phyloP scores from a whole-genome alignment of 1,140 invertebrate species.

The Pseudoatta argentina region DNA sequence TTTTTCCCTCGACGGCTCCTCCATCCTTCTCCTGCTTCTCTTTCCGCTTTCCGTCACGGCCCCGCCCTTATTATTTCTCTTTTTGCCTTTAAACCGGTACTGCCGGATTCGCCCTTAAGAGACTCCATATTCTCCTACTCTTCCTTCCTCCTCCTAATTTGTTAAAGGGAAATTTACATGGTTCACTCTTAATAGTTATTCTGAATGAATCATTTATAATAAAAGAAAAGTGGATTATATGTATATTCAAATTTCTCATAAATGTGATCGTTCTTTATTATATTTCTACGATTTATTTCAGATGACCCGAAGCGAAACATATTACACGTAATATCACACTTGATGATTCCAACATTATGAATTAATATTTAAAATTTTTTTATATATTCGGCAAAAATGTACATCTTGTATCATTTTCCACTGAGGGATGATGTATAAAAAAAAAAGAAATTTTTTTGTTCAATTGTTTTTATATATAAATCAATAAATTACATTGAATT shows the following conservation, averaged over 20 bases:
- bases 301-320: neutral
- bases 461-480: too few species aligned
- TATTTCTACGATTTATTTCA: neutral
- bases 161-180: conserved; percentile 54
- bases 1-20: conserved; percentile 1
- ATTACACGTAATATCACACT: neutral
- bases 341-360: neutral
- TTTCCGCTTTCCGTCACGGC: conserved; percentile 55
- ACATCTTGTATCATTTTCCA: neutral
- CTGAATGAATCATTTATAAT: conserved; percentile 17
- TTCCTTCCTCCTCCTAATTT: conserved; percentile 1
- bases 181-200: conserved; percentile 8
- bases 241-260: neutral
- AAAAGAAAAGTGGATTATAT: neutral
- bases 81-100: conserved; percentile 72
- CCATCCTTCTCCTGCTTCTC: conserved; percentile 47
- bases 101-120: conserved; percentile 80
- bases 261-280: neutral
- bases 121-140: conserved; percentile 74
- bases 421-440: neutral
- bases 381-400: neutral
- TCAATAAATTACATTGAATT: neutral
- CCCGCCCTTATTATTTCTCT: conserved; percentile 72
- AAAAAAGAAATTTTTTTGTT: neutral
- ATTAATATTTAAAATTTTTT: neutral